Base-by-base conservation (phyloP, 1,140 invertebrate genomes). In the Drosophila jambulina region DNA sequence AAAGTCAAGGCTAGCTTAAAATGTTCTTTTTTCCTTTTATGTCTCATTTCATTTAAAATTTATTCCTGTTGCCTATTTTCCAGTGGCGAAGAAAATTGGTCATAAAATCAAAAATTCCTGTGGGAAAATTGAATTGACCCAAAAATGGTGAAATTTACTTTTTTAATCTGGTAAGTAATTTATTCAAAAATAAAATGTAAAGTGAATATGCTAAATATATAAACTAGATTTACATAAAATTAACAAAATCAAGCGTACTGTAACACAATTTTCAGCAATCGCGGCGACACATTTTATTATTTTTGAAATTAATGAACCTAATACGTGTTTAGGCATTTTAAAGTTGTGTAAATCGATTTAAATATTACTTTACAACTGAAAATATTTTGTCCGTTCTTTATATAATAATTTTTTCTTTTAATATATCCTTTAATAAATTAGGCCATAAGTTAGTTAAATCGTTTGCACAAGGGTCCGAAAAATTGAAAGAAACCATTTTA, bases 31-130 rank as follows among this genome's bases (percentile, higher is more conserved):
- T 38, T 56, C 6, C 15, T 17, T 15, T 38, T 38, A 21, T n/a
- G 45, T 49, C 75, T 61, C 70, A 60, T 78, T 78, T 69, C 34
- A 77, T 59, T 61, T 43, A 62, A 58, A 56, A 62, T 51, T 62
- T 36, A 69, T 69, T 59, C 12, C 32, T 9, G 17, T 15, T 40
- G 36, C 34, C 63, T 68, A 40, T 36, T 42, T 40, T 49, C 36
- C 62, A 36, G 13, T 25, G 21, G 32, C 53, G n/a, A 38, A 38
- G 32, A 23, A 54, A 36, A 54, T 36, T 23, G 27, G 61, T 17
- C 12, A 49, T 38, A 68, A 61, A 61, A 43, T 61, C 27, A 27
- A 19, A 25, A 65, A 65, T 43, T 17, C 2, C 42, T 15, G 32
- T 15, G 36, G 43, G 21, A 7, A 72, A 72, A 71, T 59, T 58